Percentiles rank a stretch among this genome's conserved stretches.
Evolutionary conservation across 2,797 vertebrate species (phyloP).

Genomic region (Hephaestus fuliginosus): DNA sequence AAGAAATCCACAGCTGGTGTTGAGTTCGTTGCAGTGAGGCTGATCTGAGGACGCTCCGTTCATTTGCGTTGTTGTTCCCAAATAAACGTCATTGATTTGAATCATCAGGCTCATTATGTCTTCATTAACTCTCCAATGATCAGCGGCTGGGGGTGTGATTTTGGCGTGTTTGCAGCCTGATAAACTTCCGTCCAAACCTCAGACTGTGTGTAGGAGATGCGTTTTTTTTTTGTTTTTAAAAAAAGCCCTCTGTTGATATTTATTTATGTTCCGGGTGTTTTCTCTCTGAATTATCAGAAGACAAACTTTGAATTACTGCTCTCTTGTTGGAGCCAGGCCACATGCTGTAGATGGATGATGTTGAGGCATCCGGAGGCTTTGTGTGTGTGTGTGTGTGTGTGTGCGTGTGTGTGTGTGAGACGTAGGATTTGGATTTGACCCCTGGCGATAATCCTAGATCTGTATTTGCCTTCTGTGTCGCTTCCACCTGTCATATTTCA

Average conservation of each 20-base stretch:
- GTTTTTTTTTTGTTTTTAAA: no score
- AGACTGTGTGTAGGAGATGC: no score
- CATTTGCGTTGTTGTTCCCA: conserved; percentile 8
- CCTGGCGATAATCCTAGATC: conserved; percentile 77
- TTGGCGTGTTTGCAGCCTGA: conserved; percentile 4
- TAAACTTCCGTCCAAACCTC: not conserved
- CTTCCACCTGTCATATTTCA: conserved; percentile 86
- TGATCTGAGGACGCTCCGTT: not conserved
- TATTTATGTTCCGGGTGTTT: not conserved
- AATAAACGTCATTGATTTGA: conserved; percentile 24
- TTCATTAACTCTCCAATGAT: conserved; percentile 10
- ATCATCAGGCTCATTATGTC: conserved; percentile 21
- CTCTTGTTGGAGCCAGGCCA: conserved; percentile 55
- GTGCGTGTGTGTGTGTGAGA: not conserved
- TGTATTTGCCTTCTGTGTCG: conserved; percentile 76
- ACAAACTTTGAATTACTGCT: not conserved
- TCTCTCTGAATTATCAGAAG: conserved; percentile 32
- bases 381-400: conserved; percentile 29
- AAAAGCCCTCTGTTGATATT: not conserved
- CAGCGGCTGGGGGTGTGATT: conserved; percentile 6
- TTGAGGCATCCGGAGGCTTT: conserved; percentile 59
- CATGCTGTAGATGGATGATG: conserved; percentile 32
- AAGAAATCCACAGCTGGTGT: conserved; percentile 17
- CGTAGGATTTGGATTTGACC: conserved; percentile 79
- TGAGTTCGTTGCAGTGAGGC: not conserved